Conservation (phyloP, 1,140 invertebrate species). For the Muscidifurax raptorellus region DNA sequence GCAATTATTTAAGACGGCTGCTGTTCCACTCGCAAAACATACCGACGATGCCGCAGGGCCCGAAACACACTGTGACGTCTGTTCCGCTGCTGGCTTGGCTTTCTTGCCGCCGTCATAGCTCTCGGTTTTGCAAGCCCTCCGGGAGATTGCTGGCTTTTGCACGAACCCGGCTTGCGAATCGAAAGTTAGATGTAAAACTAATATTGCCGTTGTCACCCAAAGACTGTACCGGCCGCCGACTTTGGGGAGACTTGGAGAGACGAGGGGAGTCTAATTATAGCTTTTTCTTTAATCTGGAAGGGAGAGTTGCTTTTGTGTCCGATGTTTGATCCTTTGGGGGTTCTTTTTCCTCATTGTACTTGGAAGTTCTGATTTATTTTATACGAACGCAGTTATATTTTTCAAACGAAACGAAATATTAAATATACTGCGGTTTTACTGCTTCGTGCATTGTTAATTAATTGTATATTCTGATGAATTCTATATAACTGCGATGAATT, state of each 20-base stretch:
- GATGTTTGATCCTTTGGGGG: neutral
- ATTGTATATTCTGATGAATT: too few species aligned
- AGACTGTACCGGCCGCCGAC: neutral
- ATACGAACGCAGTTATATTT: too few species aligned
- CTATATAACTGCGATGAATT: too few species aligned
- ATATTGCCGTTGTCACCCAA: constrained; percentile 45
- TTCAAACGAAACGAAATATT: too few species aligned
- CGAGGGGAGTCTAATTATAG: constrained; percentile 18
- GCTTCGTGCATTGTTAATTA: too few species aligned
- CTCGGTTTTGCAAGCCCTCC: constrained; percentile 13
- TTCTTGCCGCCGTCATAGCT: constrained; percentile 15
- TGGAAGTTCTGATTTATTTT: neutral
- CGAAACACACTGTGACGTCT: constrained; percentile 16
- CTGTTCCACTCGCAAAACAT: constrained; percentile 9
- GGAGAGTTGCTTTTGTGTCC: neutral
- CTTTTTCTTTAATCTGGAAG: constrained; percentile 19
- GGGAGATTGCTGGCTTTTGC: constrained; percentile 31
- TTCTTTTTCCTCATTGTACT: neutral
- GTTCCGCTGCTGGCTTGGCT: neutral
- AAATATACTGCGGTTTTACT: too few species aligned
- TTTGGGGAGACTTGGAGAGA: neutral
- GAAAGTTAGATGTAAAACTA: constrained; percentile 51
- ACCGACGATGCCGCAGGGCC: neutral
- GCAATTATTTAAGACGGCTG: constrained; percentile 34
- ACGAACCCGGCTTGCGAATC: neutral